phyloP scores from a whole-genome alignment of 2,113 vertebrate species.

The Leucopsar rothschildi region DNA sequence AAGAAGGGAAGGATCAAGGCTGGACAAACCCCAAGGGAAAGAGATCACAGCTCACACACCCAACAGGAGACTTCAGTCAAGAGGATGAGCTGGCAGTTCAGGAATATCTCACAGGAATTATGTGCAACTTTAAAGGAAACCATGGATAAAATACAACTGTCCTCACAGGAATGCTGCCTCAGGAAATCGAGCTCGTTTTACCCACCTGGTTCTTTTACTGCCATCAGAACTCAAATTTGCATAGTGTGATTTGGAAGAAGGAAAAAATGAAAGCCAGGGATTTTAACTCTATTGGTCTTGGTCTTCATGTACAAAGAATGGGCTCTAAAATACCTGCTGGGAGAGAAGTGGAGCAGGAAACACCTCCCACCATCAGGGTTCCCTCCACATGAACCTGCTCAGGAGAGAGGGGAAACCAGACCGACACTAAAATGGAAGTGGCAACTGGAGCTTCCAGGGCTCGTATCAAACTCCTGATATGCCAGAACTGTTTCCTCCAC shows the following conservation, averaged over 20 bases:
- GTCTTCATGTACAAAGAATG: background rate
- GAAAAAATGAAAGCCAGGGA: background rate
- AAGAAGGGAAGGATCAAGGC: background rate
- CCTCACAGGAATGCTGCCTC: background rate
- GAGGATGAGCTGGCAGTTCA: background rate
- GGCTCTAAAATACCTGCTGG: background rate
- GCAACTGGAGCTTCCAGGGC: background rate
- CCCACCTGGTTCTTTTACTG: background rate
- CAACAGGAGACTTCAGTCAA: background rate
- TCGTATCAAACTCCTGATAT: background rate
- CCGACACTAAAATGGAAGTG: background rate
- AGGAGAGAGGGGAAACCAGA: background rate
- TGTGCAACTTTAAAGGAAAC: background rate
- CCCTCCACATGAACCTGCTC: rapidly evolving
- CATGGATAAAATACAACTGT: rapidly evolving
- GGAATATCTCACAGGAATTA: background rate
- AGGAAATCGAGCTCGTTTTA: background rate
- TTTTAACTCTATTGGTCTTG: background rate
- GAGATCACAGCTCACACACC: background rate
- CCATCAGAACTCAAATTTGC: background rate
- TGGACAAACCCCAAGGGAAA: background rate
- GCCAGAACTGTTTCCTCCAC: background rate
- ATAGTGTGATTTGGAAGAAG: background rate
- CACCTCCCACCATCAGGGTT: background rate
- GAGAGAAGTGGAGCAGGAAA: background rate